These are phyloP conservation scores for Therioaphis trifolii DNA, from an alignment of 2,888 invertebrate species.

Conservation along the genomic window DNA sequence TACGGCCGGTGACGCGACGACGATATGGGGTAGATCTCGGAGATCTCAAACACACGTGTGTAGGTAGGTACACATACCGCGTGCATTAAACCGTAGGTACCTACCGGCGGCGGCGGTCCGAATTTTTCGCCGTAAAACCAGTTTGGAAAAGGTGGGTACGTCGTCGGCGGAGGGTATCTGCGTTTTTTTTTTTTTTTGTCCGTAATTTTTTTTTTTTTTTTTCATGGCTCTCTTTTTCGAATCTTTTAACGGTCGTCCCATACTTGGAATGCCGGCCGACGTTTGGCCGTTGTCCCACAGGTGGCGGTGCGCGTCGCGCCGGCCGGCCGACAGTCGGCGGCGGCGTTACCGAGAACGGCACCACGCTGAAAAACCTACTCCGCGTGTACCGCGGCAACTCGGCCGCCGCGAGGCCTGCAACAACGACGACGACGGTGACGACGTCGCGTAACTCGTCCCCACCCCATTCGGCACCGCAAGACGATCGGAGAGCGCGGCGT, in stretches of 20 bases:
- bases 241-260: conserved; percentile 46
- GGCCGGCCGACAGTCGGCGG: no score
- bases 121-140: conserved; percentile 14
- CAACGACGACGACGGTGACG: neutral
- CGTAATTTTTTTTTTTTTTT: no score
- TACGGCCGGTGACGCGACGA: no score
- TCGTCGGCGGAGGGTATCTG: neutral
- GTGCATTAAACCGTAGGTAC: no score
- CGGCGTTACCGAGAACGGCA: neutral
- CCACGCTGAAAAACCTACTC: conserved; percentile 9
- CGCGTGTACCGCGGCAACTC: conserved; percentile 27
- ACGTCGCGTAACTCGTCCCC: neutral
- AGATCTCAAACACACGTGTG: no score
- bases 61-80: no score
- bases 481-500: neutral
- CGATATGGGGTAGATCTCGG: neutral
- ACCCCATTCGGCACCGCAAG: neutral
- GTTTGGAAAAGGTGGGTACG: neutral
- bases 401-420: no score
- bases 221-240: neutral
- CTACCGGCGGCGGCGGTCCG: neutral
- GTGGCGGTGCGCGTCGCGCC: conserved; percentile 41
- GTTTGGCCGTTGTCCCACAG: conserved; percentile 55
- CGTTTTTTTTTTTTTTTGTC: neutral
- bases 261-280: conserved; percentile 42